A percentile compares a stretch with the other conserved stretches of the same genome.
Conservation (phyloP, 2,888 invertebrate genomes). For the Drosophila longiperda region DNA sequence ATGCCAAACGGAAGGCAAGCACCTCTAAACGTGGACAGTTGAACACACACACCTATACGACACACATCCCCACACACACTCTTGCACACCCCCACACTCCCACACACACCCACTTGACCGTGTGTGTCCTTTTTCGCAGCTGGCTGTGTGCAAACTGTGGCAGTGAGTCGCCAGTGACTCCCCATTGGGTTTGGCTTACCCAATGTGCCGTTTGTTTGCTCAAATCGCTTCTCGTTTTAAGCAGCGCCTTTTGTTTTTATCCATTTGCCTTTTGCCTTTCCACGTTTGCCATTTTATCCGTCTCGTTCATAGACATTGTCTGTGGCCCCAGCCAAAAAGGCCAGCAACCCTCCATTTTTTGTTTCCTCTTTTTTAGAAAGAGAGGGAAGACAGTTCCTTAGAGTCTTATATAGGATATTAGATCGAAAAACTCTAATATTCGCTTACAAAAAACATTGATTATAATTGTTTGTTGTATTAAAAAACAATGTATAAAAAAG, state of each 20-base stretch:
- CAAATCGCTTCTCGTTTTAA: slow-evolving; percentile 71
- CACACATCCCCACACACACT: slow-evolving; percentile 31
- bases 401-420: neutral
- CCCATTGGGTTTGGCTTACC: slow-evolving; percentile 69
- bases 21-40: slow-evolving; percentile 71
- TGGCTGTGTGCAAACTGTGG: slow-evolving; percentile 5
- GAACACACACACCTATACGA: slow-evolving; percentile 22
- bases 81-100: slow-evolving; percentile 6
- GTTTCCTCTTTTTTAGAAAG: neutral
- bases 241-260: slow-evolving; percentile 56
- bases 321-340: slow-evolving; percentile 24
- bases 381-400: neutral
- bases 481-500: neutral
- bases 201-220: slow-evolving; percentile 68
- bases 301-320: slow-evolving; percentile 49
- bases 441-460: neutral
- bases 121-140: slow-evolving; percentile 36
- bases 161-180: slow-evolving; percentile 41
- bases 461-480: neutral
- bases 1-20: slow-evolving; percentile 48
- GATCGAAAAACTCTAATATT: neutral
- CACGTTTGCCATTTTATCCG: slow-evolving; percentile 49
- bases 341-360: slow-evolving; percentile 20
- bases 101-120: slow-evolving; percentile 56
- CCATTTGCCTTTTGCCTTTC: slow-evolving; percentile 29